Percentiles rank a stretch among this genome's conserved stretches.
Conservation (phyloP, 1,140 invertebrate species). For the Drosophila bipectinata region DNA sequence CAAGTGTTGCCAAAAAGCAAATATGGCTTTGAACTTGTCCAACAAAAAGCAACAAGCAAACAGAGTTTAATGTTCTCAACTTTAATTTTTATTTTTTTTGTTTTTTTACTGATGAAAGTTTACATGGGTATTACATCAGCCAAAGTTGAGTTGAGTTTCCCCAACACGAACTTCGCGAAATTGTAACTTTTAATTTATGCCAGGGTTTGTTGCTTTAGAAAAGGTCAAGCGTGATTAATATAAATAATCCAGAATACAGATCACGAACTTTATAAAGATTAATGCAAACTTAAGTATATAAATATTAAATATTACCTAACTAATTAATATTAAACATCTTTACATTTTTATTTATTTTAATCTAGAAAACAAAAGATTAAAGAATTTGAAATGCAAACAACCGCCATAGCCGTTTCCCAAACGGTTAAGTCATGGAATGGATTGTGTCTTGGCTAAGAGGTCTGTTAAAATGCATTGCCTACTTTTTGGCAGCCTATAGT, state of each 20-base stretch:
- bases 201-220: conserved; percentile 20
- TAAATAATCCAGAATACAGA: conserved; percentile 19
- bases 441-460: conserved; percentile 4
- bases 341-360: not conserved
- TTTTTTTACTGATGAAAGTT: conserved; percentile 25
- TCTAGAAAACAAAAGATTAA: not conserved
- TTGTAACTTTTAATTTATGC: conserved; percentile 41
- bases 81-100: conserved; percentile 13
- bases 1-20: not conserved
- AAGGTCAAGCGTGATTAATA: conserved; percentile 31
- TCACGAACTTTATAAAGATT: conserved; percentile 19
- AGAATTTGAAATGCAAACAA: not conserved
- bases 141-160: conserved; percentile 32
- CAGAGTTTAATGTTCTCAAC: conserved; percentile 21
- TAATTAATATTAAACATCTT: not conserved
- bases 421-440: not conserved
- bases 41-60: conserved; percentile 23
- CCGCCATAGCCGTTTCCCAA: conserved; percentile 2
- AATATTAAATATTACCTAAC: not conserved
- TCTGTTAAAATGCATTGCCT: not conserved
- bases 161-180: conserved; percentile 39
- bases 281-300: conserved; percentile 4
- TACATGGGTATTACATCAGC: conserved; percentile 32
- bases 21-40: not conserved
- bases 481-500: conserved; percentile 4